phyloP scores from a whole-genome alignment of 2,888 invertebrate genomes.

The Eupsilia transversa region DNA sequence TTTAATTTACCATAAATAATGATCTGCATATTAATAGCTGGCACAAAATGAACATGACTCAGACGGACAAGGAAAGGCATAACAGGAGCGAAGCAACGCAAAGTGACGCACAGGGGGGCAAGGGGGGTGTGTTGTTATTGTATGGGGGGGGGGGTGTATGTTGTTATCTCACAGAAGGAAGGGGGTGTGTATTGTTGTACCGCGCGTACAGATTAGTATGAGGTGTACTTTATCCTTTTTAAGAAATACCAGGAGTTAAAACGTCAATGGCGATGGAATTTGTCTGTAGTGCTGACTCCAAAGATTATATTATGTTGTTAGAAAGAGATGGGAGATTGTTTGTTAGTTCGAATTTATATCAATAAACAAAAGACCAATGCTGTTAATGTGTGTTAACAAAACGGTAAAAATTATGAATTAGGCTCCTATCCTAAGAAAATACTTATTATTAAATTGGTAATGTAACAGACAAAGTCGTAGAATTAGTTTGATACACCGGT shows the following conservation, averaged over 20 bases:
- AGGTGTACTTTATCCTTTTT: conserved; percentile 15
- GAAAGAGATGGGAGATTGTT: not conserved
- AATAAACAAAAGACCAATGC: not conserved
- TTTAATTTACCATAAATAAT: conserved; percentile 1
- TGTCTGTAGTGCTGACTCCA: not conserved
- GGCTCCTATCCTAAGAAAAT: not conserved
- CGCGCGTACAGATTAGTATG: not conserved
- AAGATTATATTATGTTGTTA: too few relatives aligned
- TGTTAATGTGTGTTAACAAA: too few relatives aligned
- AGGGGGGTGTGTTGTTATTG: conserved; percentile 10
- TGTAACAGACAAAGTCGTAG: too few relatives aligned
- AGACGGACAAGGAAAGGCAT: not conserved
- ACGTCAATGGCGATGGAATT: conserved; percentile 18
- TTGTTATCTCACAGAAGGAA: conserved; percentile 8
- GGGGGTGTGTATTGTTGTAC: not conserved
- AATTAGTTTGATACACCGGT: not conserved
- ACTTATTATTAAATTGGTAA: not conserved
- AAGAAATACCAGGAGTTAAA: not conserved
- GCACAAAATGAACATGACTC: conserved; percentile 24
- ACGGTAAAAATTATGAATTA: not conserved
- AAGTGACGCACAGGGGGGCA: not conserved
- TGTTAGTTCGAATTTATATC: not conserved
- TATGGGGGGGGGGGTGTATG: not conserved
- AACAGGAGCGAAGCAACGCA: conserved; percentile 5
- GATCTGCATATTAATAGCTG: not conserved